These are phyloP conservation scores for Promerops cafer DNA, from an alignment of 2,113 vertebrate genomes.

Conservation along the genomic window DNA sequence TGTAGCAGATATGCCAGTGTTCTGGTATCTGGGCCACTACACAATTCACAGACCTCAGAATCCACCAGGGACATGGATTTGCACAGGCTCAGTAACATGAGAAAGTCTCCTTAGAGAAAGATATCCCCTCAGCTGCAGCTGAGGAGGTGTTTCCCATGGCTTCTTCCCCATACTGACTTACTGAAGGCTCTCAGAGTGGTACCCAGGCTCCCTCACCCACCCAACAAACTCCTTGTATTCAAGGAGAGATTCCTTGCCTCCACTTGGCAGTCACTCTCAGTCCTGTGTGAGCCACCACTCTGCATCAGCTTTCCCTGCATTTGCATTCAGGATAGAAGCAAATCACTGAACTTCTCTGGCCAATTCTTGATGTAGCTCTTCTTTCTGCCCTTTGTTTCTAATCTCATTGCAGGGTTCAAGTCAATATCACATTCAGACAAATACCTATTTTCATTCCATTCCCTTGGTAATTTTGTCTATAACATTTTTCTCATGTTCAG, in stretches of 20 bases:
- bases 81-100: not conserved
- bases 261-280: not conserved
- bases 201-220: not conserved
- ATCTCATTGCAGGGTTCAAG: not conserved
- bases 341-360: not conserved
- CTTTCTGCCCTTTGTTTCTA: not conserved
- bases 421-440: not conserved
- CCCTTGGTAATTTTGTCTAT: not conserved
- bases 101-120: not conserved
- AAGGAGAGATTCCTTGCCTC: not conserved
- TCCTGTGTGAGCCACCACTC: accelerated
- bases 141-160: not conserved
- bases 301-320: not conserved
- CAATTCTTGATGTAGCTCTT: not conserved
- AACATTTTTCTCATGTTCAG: not conserved
- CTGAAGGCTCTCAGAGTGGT: not conserved
- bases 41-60: not conserved
- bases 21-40: not conserved
- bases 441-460: not conserved
- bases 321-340: not conserved
- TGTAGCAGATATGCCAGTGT: not conserved
- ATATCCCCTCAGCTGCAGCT: not conserved
- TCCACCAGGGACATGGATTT: not conserved
- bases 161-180: not conserved
- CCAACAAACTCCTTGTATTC: accelerated